Evolutionary conservation across 1,140 invertebrate species (phyloP).

Genomic region (Eulimnadia texana): DNA sequence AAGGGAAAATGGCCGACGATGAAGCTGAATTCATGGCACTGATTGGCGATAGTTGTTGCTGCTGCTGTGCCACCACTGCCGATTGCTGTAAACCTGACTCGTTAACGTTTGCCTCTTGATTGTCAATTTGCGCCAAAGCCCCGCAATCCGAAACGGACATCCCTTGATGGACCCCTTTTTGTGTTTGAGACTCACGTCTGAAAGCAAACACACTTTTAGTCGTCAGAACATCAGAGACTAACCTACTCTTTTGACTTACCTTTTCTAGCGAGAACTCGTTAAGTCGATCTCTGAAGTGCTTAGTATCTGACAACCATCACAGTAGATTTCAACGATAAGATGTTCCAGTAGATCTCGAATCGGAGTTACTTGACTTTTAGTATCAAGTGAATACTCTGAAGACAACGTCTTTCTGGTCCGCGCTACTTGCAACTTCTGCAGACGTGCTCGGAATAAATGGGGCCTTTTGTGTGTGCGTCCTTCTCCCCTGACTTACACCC

Average conservation of each 20-base stretch:
- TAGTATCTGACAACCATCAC: too few relatives aligned
- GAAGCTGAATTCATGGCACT: background rate
- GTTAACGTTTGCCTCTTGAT: background rate
- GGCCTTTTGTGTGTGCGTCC: background rate
- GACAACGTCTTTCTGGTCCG: background rate
- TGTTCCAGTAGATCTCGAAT: too few relatives aligned
- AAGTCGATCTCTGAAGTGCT: too few relatives aligned
- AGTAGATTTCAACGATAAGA: too few relatives aligned
- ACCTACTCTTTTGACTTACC: too few relatives aligned
- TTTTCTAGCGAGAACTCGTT: too few relatives aligned
- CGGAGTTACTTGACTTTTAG: too few relatives aligned
- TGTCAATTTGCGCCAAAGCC: background rate
- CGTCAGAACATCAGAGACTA: too few relatives aligned
- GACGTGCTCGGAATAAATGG: background rate
- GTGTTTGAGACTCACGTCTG: too few relatives aligned
- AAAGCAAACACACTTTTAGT: too few relatives aligned
- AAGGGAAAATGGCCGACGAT: conserved; percentile 6
- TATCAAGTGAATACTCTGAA: too few relatives aligned
- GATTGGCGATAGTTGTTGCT: background rate
- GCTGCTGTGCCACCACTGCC: background rate
- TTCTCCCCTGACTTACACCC: too few relatives aligned
- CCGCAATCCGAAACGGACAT: background rate
- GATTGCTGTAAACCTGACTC: background rate
- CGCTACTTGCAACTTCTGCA: background rate
- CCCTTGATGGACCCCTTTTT: background rate